Conservation (phyloP, 2,113 vertebrate species). For the Colius striatus region DNA sequence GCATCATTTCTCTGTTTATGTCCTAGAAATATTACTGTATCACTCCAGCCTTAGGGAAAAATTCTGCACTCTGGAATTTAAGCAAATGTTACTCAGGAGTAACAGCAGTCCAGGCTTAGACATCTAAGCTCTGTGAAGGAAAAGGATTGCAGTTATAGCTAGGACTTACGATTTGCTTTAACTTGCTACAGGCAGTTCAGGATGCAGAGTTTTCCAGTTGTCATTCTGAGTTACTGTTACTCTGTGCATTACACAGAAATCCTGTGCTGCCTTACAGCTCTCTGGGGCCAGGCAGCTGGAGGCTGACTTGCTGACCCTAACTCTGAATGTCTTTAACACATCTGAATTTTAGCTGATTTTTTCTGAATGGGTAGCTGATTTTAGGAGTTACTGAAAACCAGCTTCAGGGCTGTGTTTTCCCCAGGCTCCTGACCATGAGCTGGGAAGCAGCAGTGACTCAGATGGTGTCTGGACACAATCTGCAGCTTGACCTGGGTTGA, state of each 20-base stretch:
- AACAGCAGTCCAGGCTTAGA: not conserved
- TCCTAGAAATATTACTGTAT: not conserved
- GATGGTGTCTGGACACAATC: rapidly evolving
- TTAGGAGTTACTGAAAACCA: not conserved
- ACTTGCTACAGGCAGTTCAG: not conserved
- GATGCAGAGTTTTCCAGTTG: not conserved
- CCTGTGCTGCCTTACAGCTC: not conserved
- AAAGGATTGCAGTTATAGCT: not conserved
- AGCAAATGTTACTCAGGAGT: not conserved
- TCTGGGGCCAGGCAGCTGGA: not conserved
- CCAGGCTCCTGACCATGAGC: not conserved
- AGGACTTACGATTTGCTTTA: not conserved
- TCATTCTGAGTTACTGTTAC: not conserved
- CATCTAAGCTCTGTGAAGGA: not conserved
- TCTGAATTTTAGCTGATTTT: not conserved
- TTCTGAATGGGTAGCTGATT: not conserved
- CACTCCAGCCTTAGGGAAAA: not conserved
- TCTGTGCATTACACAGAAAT: not conserved
- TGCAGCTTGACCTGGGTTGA: not conserved
- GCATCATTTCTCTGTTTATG: not conserved
- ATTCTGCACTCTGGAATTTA: not conserved
- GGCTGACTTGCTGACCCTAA: not conserved
- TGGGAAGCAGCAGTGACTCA: not conserved
- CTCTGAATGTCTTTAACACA: not conserved
- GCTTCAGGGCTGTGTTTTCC: not conserved